Conservation (phyloP, 2,888 invertebrate genomes). For the Aromia moschata region DNA sequence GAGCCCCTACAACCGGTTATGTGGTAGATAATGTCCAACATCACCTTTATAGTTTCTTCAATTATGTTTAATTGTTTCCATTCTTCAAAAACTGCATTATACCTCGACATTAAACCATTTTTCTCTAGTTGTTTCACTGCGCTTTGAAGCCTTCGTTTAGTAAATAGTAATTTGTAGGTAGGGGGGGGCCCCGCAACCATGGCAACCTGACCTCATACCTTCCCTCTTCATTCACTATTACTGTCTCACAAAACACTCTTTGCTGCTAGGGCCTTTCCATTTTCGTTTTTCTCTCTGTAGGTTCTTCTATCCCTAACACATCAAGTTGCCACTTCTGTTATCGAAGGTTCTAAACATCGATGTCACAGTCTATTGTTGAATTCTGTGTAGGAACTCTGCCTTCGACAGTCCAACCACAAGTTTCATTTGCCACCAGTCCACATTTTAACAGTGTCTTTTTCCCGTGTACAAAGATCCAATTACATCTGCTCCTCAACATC, state of each 20-base stretch:
- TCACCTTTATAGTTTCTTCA: slow-evolving; percentile 29
- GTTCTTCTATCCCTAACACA: neutral
- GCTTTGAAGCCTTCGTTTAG: neutral
- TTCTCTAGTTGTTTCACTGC: neutral
- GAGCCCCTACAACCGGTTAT: slow-evolving; percentile 22
- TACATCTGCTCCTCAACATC: slow-evolving; percentile 22
- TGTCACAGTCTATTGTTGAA: neutral
- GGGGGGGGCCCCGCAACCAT: neutral
- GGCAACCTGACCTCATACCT: neutral
- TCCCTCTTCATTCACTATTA: neutral
- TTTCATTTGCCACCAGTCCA: neutral
- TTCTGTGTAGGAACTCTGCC: neutral
- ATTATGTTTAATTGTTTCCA: slow-evolving; percentile 18
- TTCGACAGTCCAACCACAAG: neutral
- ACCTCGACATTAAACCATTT: neutral
- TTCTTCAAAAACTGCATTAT: slow-evolving; percentile 7
- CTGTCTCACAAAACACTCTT: neutral
- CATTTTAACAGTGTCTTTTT: neutral
- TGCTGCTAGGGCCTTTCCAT: neutral
- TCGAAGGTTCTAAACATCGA: slow-evolving; percentile 3
- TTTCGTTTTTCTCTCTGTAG: slow-evolving; percentile 1
- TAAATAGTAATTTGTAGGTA: neutral
- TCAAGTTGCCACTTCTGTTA: neutral
- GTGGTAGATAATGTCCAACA: slow-evolving; percentile 32
- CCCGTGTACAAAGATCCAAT: slow-evolving; percentile 13